Percentiles rank a stretch among this genome's conserved stretches.
These are phyloP conservation scores for Cheilosia impressa DNA, from an alignment of 2,888 invertebrate species.

Conservation along the genomic window DNA sequence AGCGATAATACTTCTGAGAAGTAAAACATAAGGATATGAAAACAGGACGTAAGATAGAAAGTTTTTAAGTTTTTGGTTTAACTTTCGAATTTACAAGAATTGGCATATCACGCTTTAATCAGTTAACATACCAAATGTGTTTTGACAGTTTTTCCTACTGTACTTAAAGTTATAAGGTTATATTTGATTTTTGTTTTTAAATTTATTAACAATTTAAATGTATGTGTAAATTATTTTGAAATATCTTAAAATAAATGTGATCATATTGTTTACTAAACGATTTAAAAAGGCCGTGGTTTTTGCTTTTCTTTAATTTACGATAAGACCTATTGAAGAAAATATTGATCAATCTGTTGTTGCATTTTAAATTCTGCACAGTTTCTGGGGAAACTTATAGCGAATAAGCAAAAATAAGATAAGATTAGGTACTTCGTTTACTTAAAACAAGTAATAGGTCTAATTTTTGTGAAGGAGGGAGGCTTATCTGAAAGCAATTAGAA, in stretches of 20 bases:
- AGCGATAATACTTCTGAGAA: constrained; percentile 7
- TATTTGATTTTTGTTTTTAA: constrained; percentile 9
- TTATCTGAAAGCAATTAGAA: background rate
- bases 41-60: constrained; percentile 21
- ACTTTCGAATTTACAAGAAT: constrained; percentile 14
- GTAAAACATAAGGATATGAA: constrained; percentile 21
- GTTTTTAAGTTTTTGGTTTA: background rate
- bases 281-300: background rate
- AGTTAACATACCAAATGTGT: constrained; percentile 18
- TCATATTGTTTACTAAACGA: constrained; percentile 28
- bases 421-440: background rate
- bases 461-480: background rate
- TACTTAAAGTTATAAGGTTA: constrained; percentile 10
- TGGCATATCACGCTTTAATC: constrained; percentile 6
- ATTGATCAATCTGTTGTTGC: background rate
- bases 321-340: background rate
- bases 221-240: background rate
- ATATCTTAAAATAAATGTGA: constrained; percentile 45
- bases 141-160: constrained; percentile 19
- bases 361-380: background rate
- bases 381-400: background rate
- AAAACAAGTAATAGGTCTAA: background rate
- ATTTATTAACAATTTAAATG: constrained; percentile 13
- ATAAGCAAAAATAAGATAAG: background rate
- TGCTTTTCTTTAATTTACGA: background rate